These are phyloP conservation scores for Gallinago media DNA, from an alignment of 2,113 vertebrate genomes.

Conservation along the genomic window DNA sequence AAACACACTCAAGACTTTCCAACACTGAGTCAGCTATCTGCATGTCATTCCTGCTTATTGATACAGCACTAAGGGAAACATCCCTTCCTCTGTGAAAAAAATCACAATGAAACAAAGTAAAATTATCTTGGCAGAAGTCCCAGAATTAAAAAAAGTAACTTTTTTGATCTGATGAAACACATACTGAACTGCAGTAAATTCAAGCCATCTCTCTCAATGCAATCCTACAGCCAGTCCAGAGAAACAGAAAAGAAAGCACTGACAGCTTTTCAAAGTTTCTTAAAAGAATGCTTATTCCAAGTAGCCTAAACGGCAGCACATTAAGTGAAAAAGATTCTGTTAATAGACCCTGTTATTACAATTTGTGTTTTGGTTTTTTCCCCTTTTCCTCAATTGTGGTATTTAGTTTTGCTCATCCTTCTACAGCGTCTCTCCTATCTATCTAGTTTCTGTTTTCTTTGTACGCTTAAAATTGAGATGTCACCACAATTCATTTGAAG, in stretches of 20 bases:
- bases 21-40: constrained; percentile 60
- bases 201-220: background rate
- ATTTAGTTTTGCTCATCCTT: background rate
- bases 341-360: background rate
- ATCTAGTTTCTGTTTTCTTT: background rate
- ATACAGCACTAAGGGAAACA: constrained; percentile 68
- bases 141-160: background rate
- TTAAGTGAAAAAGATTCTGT: background rate
- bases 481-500: background rate
- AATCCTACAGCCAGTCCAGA: background rate
- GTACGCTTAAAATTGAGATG: background rate
- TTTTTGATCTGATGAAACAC: constrained; percentile 59
- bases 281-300: background rate
- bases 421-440: background rate
- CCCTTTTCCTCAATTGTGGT: background rate
- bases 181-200: background rate
- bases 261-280: background rate
- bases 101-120: constrained; percentile 69
- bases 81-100: constrained; percentile 64
- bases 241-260: background rate
- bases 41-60: constrained; percentile 64
- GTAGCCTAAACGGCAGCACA: background rate
- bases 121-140: constrained; percentile 57
- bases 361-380: background rate
- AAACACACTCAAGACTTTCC: constrained; percentile 38